phyloP scores from a whole-genome alignment of 2,113 vertebrate species.

The Chascanopsetta lugubris region DNA sequence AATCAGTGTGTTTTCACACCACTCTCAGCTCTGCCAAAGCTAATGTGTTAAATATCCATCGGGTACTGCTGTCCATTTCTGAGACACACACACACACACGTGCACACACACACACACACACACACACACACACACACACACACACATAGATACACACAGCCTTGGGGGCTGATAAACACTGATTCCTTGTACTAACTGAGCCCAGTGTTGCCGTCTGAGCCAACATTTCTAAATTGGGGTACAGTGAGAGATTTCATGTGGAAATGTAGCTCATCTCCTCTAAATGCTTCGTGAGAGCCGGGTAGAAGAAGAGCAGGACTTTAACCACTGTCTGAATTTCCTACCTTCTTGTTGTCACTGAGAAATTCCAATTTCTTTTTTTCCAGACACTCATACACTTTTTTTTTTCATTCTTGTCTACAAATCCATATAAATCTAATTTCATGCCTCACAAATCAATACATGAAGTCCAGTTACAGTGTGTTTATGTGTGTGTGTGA shows the following conservation, averaged over 20 bases:
- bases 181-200: conserved; percentile 70
- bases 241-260: conserved; percentile 59
- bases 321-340: conserved; percentile 28
- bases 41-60: conserved; percentile 80
- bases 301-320: conserved; percentile 32
- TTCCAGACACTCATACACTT: background rate
- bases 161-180: conserved; percentile 68
- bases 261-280: conserved; percentile 48
- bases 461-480: conserved; percentile 35
- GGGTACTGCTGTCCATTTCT: conserved; percentile 76
- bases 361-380: conserved; percentile 2
- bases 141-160: conserved; percentile 52
- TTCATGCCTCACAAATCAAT: conserved; percentile 32
- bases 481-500: background rate
- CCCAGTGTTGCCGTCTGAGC: conserved; percentile 47
- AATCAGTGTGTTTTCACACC: conserved; percentile 81
- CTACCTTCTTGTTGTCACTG: conserved; percentile 20
- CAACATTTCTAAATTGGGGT: conserved; percentile 68
- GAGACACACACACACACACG: conserved; percentile 53
- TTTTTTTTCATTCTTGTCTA: background rate
- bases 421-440: conserved; percentile 24
- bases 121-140: conserved; percentile 47
- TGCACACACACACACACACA: conserved; percentile 44
- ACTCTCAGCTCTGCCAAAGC: conserved; percentile 77
- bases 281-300: conserved; percentile 55